Conservation (phyloP, 2,113 vertebrate genomes). For the Eurystomus gularis region DNA sequence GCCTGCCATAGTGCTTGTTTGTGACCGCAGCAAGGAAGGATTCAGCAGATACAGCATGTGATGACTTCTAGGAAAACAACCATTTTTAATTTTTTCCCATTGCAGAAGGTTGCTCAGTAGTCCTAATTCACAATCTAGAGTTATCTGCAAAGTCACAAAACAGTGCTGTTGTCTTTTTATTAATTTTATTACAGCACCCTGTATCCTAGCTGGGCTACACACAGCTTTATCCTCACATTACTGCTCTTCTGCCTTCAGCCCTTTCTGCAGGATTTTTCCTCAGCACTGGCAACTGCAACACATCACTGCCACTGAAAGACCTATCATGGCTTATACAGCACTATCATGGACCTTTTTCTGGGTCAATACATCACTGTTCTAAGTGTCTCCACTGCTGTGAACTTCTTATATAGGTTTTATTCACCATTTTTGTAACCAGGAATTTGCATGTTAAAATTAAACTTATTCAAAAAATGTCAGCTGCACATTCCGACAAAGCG, state of each 20-base stretch:
- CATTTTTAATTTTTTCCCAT: neutral
- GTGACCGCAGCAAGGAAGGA: neutral
- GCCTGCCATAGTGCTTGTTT: neutral
- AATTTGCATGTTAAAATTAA: constrained; percentile 12
- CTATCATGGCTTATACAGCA: neutral
- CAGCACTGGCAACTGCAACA: neutral
- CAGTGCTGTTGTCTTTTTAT: neutral
- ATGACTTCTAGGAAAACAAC: neutral
- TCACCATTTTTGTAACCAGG: neutral
- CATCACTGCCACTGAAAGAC: neutral
- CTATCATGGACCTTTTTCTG: neutral
- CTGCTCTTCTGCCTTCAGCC: neutral
- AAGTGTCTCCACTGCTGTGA: neutral
- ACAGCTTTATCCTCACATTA: neutral
- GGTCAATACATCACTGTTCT: neutral
- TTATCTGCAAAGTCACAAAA: neutral
- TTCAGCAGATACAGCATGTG: neutral
- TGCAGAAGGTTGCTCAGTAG: neutral
- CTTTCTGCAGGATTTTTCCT: neutral
- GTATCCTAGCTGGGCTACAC: neutral
- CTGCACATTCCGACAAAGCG: neutral
- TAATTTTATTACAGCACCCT: neutral
- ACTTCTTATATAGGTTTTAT: neutral
- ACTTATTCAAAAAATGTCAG: neutral
- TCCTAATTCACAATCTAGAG: neutral